These are phyloP conservation scores for Tauraco hartlaubi DNA, from an alignment of 2,797 vertebrate species.

Conservation along the genomic window DNA sequence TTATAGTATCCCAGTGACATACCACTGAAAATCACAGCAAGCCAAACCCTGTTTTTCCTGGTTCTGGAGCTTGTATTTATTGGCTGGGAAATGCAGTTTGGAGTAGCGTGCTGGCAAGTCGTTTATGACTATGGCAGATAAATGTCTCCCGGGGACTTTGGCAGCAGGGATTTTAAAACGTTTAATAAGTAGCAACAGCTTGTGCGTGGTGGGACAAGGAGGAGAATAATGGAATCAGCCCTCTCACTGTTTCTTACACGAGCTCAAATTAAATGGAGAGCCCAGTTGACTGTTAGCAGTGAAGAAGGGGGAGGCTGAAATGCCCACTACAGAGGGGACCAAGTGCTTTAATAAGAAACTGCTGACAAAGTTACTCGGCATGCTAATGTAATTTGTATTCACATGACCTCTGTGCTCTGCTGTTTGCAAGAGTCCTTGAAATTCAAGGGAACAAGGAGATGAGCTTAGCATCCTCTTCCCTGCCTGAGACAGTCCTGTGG, in stretches of 20 bases:
- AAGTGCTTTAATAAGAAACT: conserved; percentile 56
- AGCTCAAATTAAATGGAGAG: not conserved
- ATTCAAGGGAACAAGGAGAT: conserved; percentile 48
- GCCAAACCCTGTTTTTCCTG: conserved; percentile 48
- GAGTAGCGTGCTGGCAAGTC: conserved; percentile 64
- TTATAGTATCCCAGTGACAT: conserved; percentile 46
- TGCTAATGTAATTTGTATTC: conserved; percentile 67
- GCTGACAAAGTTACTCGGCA: conserved; percentile 39
- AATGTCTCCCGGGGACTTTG: conserved; percentile 58
- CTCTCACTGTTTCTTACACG: not conserved
- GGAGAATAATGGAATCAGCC: conserved; percentile 30
- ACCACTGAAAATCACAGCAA: conserved; percentile 63
- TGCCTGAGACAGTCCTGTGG: not conserved
- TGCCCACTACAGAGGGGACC: conserved; percentile 34
- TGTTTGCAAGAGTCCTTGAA: conserved; percentile 67
- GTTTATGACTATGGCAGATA: conserved; percentile 61
- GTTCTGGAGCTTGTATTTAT: conserved; percentile 66
- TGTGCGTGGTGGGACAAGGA: conserved; percentile 55
- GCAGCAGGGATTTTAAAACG: conserved; percentile 67
- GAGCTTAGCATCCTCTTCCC: conserved; percentile 25
- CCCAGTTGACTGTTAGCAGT: conserved; percentile 17
- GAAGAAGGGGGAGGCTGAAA: not conserved
- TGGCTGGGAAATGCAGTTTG: conserved; percentile 62
- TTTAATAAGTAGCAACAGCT: conserved; percentile 72
- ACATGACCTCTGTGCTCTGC: conserved; percentile 46